phyloP scores from a whole-genome alignment of 2,888 invertebrate genomes.

The Andrena chrysosceles region DNA sequence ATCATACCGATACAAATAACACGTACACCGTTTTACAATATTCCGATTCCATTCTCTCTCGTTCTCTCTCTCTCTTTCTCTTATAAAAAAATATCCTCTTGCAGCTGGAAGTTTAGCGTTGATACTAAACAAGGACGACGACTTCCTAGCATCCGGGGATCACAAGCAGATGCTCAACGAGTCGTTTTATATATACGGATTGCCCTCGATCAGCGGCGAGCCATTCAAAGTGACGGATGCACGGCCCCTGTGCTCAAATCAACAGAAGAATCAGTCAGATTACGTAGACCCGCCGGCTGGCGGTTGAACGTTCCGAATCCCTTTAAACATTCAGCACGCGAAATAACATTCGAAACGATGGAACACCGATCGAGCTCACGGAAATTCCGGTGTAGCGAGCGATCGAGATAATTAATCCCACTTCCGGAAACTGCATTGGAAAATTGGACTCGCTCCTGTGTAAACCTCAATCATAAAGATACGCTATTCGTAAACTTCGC shows the following conservation, averaged over 20 bases:
- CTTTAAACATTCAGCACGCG: constrained; percentile 14
- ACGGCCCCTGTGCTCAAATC: constrained; percentile 69
- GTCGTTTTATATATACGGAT: constrained; percentile 72
- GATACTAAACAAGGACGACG: constrained; percentile 70
- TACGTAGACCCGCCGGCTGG: constrained; percentile 29
- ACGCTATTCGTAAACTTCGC: constrained; percentile 32
- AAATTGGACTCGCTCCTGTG: constrained; percentile 19
- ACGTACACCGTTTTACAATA: constrained; percentile 33
- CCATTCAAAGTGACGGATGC: constrained; percentile 73
- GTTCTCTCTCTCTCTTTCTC: neutral
- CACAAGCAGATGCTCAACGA: constrained; percentile 69
- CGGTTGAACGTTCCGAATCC: constrained; percentile 26
- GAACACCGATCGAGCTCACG: neutral
- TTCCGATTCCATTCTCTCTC: neutral
- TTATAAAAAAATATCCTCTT: constrained; percentile 57
- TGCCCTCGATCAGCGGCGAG: constrained; percentile 66
- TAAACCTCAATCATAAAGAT: constrained; percentile 28
- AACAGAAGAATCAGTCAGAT: constrained; percentile 30
- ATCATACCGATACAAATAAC: constrained; percentile 18
- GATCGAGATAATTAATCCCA: neutral
- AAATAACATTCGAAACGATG: constrained; percentile 12
- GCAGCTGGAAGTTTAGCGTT: constrained; percentile 79
- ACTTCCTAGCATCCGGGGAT: constrained; percentile 56
- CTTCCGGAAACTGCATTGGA: neutral
- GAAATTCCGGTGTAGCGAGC: neutral